Percentiles rank a stretch among this genome's conserved stretches.
Conservation (phyloP, 2,888 invertebrate genomes). For the Pedicia rivosa region DNA sequence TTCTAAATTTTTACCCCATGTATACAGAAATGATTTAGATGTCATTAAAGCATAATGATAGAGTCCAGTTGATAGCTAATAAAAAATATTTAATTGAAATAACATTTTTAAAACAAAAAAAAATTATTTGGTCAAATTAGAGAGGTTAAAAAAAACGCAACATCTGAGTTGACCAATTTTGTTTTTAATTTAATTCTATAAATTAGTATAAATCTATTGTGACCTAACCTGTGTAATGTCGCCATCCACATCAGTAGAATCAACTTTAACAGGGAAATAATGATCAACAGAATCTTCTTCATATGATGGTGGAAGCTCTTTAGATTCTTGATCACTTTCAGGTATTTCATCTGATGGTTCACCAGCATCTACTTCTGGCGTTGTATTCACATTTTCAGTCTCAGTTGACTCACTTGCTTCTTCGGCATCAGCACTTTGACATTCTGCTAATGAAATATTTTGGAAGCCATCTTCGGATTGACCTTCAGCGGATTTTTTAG, state of each 20-base stretch:
- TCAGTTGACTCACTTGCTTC: constrained; percentile 1
- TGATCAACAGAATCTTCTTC: constrained; percentile 28
- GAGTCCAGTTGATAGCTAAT: constrained; percentile 52
- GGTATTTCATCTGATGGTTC: constrained; percentile 16
- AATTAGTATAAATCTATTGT: too few relatives aligned
- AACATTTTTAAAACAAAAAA: constrained; percentile 33
- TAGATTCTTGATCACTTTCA: constrained; percentile 17
- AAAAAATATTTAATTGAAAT: constrained; percentile 5
- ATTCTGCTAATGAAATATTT: not conserved
- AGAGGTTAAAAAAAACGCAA: too few relatives aligned
- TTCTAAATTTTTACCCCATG: constrained; percentile 82
- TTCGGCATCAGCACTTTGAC: constrained; percentile 3
- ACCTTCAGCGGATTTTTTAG: constrained; percentile 12
- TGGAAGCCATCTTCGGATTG: not conserved
- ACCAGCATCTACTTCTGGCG: constrained; percentile 13
- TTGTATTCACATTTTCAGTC: constrained; percentile 12
- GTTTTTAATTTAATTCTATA: too few relatives aligned
- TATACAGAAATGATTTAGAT: constrained; percentile 51
- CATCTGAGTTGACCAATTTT: too few relatives aligned
- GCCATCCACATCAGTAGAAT: constrained; percentile 43
- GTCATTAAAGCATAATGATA: constrained; percentile 67
- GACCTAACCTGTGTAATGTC: constrained; percentile 17
- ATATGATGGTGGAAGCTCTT: constrained; percentile 5
- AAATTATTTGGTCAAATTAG: too few relatives aligned
- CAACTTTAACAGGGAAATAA: constrained; percentile 42